These are phyloP conservation scores for Aramus guarauna DNA, from an alignment of 2,113 vertebrate genomes.

Conservation along the genomic window DNA sequence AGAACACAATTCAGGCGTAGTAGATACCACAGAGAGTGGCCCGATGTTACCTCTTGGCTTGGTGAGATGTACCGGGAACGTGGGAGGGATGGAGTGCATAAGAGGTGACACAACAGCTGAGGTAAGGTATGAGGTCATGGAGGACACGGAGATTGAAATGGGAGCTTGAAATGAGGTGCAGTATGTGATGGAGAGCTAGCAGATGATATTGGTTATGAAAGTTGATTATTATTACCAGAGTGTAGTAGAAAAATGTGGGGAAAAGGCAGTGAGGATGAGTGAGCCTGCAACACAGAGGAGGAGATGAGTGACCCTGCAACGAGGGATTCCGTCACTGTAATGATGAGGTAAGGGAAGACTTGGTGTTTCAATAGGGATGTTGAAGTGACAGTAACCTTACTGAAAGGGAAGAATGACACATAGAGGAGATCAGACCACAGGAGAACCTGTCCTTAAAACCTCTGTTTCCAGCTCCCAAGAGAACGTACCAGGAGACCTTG, in stretches of 20 bases:
- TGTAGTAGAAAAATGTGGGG: not conserved
- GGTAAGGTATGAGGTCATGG: not conserved
- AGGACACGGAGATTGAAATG: not conserved
- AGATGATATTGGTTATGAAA: not conserved
- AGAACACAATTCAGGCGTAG: not conserved
- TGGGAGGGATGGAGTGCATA: not conserved
- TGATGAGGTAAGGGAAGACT: not conserved
- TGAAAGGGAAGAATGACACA: not conserved
- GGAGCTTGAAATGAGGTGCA: not conserved
- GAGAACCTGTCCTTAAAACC: not conserved
- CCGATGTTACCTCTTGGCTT: not conserved
- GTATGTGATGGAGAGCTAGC: not conserved
- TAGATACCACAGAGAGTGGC: not conserved
- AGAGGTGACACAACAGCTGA: not conserved
- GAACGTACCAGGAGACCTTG: not conserved
- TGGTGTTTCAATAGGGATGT: not conserved
- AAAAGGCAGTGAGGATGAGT: not conserved
- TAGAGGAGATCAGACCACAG: not conserved
- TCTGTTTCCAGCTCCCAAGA: not conserved
- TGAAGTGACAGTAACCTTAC: not conserved
- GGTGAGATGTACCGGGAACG: rapidly evolving
- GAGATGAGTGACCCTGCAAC: not conserved
- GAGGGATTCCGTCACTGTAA: not conserved
- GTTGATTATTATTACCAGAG: not conserved
- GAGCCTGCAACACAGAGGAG: not conserved